These are phyloP conservation scores for Rhyacichthys aspro DNA, from an alignment of 2,797 vertebrate species.

Conservation along the genomic window DNA sequence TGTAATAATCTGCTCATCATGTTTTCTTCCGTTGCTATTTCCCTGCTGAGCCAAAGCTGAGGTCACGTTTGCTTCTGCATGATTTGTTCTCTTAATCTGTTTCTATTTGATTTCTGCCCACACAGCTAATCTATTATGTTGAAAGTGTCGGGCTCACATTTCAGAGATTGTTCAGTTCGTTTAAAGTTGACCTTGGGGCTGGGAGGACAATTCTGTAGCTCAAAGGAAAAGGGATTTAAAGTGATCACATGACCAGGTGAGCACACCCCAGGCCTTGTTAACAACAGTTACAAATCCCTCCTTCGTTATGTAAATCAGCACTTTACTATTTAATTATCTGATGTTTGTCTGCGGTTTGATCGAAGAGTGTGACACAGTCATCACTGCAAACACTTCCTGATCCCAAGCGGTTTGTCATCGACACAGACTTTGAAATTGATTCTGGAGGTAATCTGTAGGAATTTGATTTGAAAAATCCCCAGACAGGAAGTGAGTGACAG, in stretches of 20 bases:
- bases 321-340: constrained; percentile 1
- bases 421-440: constrained; percentile 29
- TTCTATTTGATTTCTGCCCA: constrained; percentile 9
- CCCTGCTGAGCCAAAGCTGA: constrained; percentile 4
- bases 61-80: constrained; percentile 17
- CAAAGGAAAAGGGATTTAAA: background rate
- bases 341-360: background rate
- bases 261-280: background rate
- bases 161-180: background rate
- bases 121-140: constrained; percentile 8
- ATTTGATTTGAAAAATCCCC: constrained; percentile 45
- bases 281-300: background rate
- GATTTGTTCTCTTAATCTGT: constrained; percentile 3
- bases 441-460: constrained; percentile 26
- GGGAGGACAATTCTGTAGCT: background rate
- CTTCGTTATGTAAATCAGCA: background rate
- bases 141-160: background rate
- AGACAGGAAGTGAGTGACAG: constrained; percentile 39
- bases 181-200: constrained; percentile 8
- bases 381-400: constrained; percentile 5
- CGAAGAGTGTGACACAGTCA: background rate
- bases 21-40: constrained; percentile 5
- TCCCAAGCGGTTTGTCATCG: constrained; percentile 11
- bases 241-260: background rate
- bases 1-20: constrained; percentile 11